These are phyloP conservation scores for Guaruba guarouba DNA, from an alignment of 2,113 vertebrate species.

Conservation along the genomic window DNA sequence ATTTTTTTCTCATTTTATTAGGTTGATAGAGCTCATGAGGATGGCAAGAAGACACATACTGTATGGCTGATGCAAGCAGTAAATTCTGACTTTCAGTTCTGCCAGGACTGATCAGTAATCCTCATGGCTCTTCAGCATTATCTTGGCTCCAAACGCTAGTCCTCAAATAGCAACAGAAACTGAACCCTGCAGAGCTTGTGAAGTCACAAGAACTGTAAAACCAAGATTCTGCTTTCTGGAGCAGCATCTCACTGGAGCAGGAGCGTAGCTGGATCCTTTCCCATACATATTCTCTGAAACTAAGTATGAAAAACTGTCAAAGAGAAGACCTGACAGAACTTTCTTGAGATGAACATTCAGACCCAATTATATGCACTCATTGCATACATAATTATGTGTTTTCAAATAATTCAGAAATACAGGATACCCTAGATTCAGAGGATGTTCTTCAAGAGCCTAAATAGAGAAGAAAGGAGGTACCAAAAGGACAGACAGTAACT, in stretches of 20 bases:
- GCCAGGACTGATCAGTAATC: not conserved
- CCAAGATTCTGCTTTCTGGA: not conserved
- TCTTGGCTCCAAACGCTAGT: not conserved
- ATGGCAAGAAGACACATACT: not conserved
- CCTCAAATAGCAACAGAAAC: not conserved
- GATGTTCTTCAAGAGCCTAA: not conserved
- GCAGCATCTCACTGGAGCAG: not conserved
- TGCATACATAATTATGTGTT: not conserved
- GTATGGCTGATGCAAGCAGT: not conserved
- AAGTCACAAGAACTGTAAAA: not conserved
- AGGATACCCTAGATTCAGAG: not conserved
- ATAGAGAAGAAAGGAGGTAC: not conserved
- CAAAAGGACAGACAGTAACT: not conserved
- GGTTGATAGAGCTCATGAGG: not conserved
- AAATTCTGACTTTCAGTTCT: not conserved
- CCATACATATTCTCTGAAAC: not conserved
- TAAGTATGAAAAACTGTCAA: not conserved
- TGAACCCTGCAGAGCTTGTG: not conserved
- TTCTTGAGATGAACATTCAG: not conserved
- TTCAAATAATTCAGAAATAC: not conserved
- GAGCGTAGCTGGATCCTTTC: not conserved
- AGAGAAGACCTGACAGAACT: not conserved
- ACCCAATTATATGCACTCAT: not conserved
- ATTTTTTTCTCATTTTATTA: not conserved
- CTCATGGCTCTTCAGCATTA: not conserved